Evolutionary conservation across 2,888 invertebrate species (phyloP).

Genomic region (Drosophila merina): DNA sequence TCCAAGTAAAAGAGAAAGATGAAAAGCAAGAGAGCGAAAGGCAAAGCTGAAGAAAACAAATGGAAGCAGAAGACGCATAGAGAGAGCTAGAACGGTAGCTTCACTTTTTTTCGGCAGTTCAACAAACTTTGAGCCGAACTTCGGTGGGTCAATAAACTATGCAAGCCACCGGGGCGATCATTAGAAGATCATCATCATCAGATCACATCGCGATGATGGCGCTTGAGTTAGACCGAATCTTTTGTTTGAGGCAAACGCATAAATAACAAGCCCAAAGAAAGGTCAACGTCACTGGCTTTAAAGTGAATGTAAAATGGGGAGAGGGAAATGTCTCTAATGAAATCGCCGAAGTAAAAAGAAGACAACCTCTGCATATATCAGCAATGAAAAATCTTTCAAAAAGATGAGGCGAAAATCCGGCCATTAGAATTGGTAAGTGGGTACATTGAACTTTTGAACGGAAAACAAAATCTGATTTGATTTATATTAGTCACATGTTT

Average conservation of each 20-base stretch:
- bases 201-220: conserved; percentile 24
- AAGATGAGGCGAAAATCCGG: not conserved
- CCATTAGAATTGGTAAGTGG: not conserved
- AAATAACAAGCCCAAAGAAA: conserved; percentile 45
- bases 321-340: conserved; percentile 32
- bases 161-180: conserved; percentile 50
- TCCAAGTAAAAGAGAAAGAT: conserved; percentile 30
- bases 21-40: conserved; percentile 39
- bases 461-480: not conserved
- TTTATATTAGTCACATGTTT: no score
- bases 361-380: conserved; percentile 1
- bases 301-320: conserved; percentile 49
- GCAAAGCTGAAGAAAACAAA: conserved; percentile 22
- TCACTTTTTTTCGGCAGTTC: conserved; percentile 71
- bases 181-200: conserved; percentile 28
- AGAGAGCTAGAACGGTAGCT: conserved; percentile 47
- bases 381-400: conserved; percentile 1
- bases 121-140: conserved; percentile 63
- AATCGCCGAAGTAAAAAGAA: conserved; percentile 21
- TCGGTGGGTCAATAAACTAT: conserved; percentile 70
- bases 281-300: conserved; percentile 58
- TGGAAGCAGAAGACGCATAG: conserved; percentile 6
- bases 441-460: not conserved
- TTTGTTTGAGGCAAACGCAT: conserved; percentile 62
- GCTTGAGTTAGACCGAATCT: conserved; percentile 44